A percentile compares a stretch with the other conserved stretches of the same genome.
Conservation (phyloP, 2,113 vertebrate species). For the Lichenostomus cassidix region DNA sequence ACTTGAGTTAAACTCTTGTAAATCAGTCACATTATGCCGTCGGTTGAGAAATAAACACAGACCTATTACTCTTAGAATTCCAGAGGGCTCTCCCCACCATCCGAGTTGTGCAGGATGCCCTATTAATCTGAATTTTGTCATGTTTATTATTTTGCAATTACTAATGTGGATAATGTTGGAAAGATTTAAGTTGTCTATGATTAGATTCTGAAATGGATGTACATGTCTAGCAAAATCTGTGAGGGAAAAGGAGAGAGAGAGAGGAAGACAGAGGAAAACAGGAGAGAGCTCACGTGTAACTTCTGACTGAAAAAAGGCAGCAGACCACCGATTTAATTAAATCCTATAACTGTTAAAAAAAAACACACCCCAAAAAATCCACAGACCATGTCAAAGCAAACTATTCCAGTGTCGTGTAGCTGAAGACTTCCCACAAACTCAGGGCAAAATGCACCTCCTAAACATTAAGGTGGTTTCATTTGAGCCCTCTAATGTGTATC, state of each 20-base stretch:
- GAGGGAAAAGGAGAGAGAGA: neutral
- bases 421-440: slow-evolving; percentile 20
- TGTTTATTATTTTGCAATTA: slow-evolving; percentile 74
- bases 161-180: slow-evolving; percentile 2
- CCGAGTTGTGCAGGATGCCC: slow-evolving; percentile 45
- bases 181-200: slow-evolving; percentile 59
- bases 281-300: neutral
- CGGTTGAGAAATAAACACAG: slow-evolving; percentile 78
- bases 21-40: slow-evolving; percentile 81
- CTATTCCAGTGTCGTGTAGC: slow-evolving; percentile 30
- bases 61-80: slow-evolving; percentile 74
- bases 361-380: neutral
- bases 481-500: neutral
- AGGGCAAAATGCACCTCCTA: neutral
- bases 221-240: neutral
- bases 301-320: slow-evolving; percentile 15
- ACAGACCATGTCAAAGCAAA: slow-evolving; percentile 33
- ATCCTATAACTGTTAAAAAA: neutral
- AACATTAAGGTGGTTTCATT: neutral
- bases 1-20: slow-evolving; percentile 86
- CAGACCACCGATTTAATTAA: slow-evolving; percentile 14
- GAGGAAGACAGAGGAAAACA: neutral
- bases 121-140: slow-evolving; percentile 70
- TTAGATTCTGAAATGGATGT: slow-evolving; percentile 45
- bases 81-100: slow-evolving; percentile 60